phyloP scores from a whole-genome alignment of 2,113 vertebrate genomes.

The Salminus brasiliensis region DNA sequence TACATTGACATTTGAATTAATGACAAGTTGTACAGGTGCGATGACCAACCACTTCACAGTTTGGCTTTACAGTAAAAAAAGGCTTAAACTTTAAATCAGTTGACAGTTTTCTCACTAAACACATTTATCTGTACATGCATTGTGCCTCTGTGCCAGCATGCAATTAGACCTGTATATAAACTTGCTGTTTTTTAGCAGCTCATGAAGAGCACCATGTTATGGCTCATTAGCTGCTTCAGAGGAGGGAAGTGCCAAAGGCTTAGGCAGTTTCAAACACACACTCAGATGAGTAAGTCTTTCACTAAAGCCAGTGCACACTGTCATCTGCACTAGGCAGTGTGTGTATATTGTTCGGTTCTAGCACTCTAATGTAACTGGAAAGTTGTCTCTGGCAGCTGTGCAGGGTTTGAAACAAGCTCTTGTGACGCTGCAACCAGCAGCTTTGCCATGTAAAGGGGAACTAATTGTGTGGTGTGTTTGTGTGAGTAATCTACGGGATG shows the following conservation, averaged over 20 bases:
- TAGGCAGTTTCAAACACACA: not conserved
- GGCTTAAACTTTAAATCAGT: not conserved
- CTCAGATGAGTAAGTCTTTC: not conserved
- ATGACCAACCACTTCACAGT: not conserved
- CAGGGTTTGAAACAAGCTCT: slow-evolving; percentile 16
- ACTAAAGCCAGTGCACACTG: not conserved
- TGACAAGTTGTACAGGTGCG: not conserved
- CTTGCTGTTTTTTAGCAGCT: not conserved
- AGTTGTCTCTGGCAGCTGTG: slow-evolving; percentile 32
- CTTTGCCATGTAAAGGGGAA: slow-evolving; percentile 9
- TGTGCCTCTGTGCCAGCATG: not conserved
- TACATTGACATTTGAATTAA: too few relatives aligned
- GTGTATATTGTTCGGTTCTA: slow-evolving; percentile 36
- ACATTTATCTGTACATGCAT: not conserved
- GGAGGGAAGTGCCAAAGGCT: not conserved
- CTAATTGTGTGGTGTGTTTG: slow-evolving; percentile 24
- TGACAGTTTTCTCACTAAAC: not conserved
- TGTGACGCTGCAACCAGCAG: slow-evolving; percentile 4
- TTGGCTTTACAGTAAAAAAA: not conserved
- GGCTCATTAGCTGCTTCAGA: slow-evolving; percentile 21
- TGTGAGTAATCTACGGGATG: slow-evolving; percentile 11
- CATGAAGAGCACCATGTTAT: slow-evolving; percentile 3
- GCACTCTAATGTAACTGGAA: slow-evolving; percentile 31
- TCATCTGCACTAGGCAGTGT: slow-evolving; percentile 5
- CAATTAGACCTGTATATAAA: not conserved